These are phyloP conservation scores for Dexiosoma caninum DNA, from an alignment of 2,888 invertebrate species.

Conservation along the genomic window DNA sequence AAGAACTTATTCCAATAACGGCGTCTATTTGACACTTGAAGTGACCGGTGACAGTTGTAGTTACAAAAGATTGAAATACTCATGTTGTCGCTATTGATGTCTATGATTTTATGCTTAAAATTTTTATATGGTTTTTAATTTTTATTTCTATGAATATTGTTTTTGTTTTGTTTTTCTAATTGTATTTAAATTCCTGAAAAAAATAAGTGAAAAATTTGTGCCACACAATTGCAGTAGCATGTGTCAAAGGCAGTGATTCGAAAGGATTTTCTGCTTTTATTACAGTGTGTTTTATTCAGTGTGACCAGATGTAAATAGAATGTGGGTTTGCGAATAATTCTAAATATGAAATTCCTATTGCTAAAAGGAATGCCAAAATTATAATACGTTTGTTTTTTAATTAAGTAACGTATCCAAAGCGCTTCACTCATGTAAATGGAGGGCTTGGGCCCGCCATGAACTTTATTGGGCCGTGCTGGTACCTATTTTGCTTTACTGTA, in stretches of 20 bases:
- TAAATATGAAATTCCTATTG: too few species aligned
- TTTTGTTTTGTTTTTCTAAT: not conserved
- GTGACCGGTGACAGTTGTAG: conserved; percentile 39
- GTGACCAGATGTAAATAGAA: too few species aligned
- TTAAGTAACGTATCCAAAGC: too few species aligned
- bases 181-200: conserved; percentile 30
- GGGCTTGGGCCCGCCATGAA: too few species aligned
- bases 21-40: conserved; percentile 56
- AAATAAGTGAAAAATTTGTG: not conserved
- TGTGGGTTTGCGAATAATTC: too few species aligned
- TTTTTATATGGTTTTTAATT: too few species aligned
- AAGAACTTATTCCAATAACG: conserved; percentile 65
- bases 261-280: conserved; percentile 14
- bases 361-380: too few species aligned
- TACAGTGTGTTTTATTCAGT: not conserved
- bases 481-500: too few species aligned
- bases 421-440: too few species aligned
- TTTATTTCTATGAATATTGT: too few species aligned
- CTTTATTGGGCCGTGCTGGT: too few species aligned
- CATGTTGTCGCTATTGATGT: not conserved
- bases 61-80: not conserved
- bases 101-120: conserved; percentile 20
- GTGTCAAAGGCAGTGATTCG: conserved; percentile 27
- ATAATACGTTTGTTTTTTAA: too few species aligned
- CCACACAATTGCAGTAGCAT: not conserved